Evolutionary conservation across 2,113 vertebrate genomes (phyloP).

Genomic region (Henicopernis longicauda): DNA sequence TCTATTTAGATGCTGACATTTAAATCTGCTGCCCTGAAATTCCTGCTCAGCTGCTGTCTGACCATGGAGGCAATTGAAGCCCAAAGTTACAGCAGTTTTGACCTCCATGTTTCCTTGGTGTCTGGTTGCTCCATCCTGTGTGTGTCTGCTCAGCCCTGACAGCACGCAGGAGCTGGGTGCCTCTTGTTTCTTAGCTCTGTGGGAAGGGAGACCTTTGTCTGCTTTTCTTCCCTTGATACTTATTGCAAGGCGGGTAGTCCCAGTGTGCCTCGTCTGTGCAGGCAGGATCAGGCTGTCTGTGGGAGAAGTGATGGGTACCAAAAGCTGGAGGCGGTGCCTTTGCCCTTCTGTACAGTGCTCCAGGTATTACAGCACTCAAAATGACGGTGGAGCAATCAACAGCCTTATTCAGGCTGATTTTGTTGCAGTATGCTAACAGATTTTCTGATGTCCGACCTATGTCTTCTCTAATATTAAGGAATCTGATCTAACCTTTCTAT

Average conservation of each 20-base stretch:
- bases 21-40: not conserved
- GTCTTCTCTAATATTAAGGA: not conserved
- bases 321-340: not conserved
- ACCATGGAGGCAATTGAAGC: not conserved
- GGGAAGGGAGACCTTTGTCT: not conserved
- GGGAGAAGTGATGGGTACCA: not conserved
- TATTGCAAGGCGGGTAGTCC: rapidly evolving
- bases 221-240: not conserved
- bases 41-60: not conserved
- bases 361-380: rapidly evolving
- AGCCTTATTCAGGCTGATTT: not conserved
- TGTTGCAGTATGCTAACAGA: not conserved
- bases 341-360: not conserved
- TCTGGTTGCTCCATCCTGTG: not conserved
- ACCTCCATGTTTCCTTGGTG: not conserved
- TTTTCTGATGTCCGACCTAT: too few relatives aligned
- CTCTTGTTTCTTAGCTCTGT: not conserved
- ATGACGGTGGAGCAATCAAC: rapidly evolving
- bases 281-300: not conserved
- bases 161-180: rapidly evolving
- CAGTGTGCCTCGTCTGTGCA: rapidly evolving
- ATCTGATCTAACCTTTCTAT: not conserved
- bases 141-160: not conserved
- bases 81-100: not conserved
- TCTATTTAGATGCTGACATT: not conserved